Conservation (phyloP, 2,113 vertebrate genomes). For the Boulengeromyrus knoepffleri region DNA sequence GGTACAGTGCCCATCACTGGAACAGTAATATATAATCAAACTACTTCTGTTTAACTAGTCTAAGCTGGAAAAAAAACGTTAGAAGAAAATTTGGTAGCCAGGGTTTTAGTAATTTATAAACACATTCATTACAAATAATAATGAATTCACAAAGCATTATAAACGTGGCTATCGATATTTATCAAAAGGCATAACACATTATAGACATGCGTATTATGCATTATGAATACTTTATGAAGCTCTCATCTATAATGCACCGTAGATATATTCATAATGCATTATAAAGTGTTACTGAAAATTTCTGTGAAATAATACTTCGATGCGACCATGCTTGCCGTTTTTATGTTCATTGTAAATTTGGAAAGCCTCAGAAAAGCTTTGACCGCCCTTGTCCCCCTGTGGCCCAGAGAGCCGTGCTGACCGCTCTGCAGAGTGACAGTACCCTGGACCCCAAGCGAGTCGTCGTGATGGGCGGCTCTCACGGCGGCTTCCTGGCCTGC, state of each 20-base stretch:
- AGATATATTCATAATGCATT: too few species aligned
- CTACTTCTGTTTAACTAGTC: neutral
- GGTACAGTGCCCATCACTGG: constrained; percentile 46
- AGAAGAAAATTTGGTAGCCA: neutral
- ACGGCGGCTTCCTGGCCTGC: constrained; percentile 72
- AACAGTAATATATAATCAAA: neutral
- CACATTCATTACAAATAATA: too few species aligned
- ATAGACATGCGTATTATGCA: too few species aligned
- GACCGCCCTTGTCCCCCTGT: neutral
- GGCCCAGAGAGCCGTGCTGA: constrained; percentile 53
- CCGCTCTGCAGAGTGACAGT: constrained; percentile 41
- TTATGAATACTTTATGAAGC: too few species aligned
- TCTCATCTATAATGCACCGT: too few species aligned
- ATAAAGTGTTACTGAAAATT: too few species aligned
- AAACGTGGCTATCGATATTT: too few species aligned
- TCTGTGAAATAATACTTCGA: neutral
- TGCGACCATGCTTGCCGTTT: neutral
- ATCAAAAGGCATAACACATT: too few species aligned
- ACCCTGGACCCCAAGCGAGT: constrained; percentile 56
- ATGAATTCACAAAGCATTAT: too few species aligned
- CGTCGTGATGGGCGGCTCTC: constrained; percentile 71
- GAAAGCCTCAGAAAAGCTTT: neutral
- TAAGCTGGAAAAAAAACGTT: neutral
- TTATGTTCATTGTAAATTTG: neutral
- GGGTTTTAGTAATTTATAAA: too few species aligned